Evolutionary conservation across 2,888 invertebrate genomes (phyloP).

Genomic region (Luffia ferchaultella): DNA sequence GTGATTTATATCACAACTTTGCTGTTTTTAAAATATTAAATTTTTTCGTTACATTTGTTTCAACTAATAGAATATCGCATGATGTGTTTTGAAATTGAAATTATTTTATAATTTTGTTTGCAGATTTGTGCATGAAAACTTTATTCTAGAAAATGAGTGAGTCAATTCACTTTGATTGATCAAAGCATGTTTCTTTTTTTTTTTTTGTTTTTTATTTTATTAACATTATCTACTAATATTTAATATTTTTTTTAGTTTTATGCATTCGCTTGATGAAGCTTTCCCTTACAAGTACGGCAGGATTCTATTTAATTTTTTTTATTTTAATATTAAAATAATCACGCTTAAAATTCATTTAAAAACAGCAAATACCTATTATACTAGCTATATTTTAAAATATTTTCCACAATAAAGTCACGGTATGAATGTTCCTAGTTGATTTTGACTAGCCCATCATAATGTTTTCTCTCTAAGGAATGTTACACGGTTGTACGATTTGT

Average conservation of each 20-base stretch:
- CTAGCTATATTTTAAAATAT: neutral
- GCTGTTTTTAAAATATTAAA: neutral
- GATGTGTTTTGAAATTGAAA: neutral
- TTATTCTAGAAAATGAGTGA: neutral
- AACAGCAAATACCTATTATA: neutral
- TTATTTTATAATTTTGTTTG: neutral
- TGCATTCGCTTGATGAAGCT: too few species aligned
- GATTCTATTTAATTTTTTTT: too few species aligned
- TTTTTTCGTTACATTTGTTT: neutral
- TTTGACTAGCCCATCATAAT: neutral
- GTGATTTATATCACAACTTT: neutral
- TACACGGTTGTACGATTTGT: neutral
- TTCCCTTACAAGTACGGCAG: too few species aligned
- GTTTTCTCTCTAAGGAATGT: neutral
- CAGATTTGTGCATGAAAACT: neutral
- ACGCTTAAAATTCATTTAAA: too few species aligned
- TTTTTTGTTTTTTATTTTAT: too few species aligned
- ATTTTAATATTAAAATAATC: too few species aligned
- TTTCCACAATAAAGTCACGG: neutral
- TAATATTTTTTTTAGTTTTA: too few species aligned
- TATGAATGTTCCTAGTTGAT: neutral
- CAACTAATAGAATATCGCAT: neutral
- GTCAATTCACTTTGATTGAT: too few species aligned
- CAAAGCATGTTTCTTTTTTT: too few species aligned
- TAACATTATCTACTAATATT: too few species aligned